Percentiles rank a stretch among this genome's conserved stretches.
Evolutionary conservation across 2,113 vertebrate genomes (phyloP).

Genomic region (Scatophagus argus): DNA sequence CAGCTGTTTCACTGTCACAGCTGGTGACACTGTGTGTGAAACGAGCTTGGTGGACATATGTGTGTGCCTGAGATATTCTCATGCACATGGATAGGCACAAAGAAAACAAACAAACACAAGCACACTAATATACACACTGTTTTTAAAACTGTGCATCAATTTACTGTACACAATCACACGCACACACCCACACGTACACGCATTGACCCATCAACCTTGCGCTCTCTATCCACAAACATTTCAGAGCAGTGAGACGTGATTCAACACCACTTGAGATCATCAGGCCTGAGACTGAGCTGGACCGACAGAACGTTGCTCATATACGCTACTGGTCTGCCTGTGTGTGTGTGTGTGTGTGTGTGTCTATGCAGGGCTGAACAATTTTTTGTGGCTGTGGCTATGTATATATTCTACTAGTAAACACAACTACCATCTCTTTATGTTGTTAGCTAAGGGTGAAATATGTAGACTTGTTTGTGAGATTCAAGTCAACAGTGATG

Average conservation of each 20-base stretch:
- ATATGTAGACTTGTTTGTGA: too few relatives aligned
- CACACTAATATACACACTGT: neutral
- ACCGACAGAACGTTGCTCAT: constrained; percentile 3
- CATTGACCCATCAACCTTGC: neutral
- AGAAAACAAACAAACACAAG: neutral
- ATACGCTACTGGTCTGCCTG: neutral
- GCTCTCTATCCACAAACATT: constrained; percentile 5
- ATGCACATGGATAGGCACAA: neutral
- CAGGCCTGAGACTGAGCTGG: constrained; percentile 34
- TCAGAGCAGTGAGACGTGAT: neutral
- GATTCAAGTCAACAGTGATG: too few relatives aligned
- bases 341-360: neutral
- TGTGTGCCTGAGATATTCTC: neutral
- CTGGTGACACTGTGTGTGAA: neutral
- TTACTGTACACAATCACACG: neutral
- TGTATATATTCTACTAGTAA: too few relatives aligned
- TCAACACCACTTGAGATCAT: constrained; percentile 33
- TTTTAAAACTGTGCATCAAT: neutral
- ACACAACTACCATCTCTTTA: too few relatives aligned
- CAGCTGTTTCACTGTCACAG: constrained; percentile 6
- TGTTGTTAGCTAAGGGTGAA: too few relatives aligned
- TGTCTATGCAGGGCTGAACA: neutral
- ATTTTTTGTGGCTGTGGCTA: neutral
- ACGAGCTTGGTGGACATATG: neutral
- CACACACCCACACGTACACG: neutral